phyloP scores from a whole-genome alignment of 2,113 vertebrate species.

The Cyphomyrus plagiostoma region DNA sequence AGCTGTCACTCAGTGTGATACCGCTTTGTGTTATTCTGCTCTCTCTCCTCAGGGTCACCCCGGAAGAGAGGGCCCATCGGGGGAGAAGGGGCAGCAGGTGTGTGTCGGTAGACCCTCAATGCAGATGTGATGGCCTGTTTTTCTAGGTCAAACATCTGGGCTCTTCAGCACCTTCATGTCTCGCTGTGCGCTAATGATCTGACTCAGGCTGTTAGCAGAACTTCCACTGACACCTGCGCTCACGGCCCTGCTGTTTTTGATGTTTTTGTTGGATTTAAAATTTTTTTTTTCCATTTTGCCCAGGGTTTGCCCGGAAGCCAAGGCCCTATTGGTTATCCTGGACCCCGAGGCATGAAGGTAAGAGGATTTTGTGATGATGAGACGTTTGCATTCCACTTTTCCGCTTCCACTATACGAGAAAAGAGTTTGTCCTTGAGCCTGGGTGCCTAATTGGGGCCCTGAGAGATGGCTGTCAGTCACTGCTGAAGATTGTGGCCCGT shows the following conservation, averaged over 20 bases:
- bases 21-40: slow-evolving; percentile 24
- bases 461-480: slow-evolving; percentile 26
- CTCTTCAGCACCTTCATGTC: neutral
- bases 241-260: neutral
- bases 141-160: slow-evolving; percentile 5
- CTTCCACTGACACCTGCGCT: neutral
- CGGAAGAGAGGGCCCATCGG: slow-evolving; percentile 78
- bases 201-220: neutral
- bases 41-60: slow-evolving; percentile 73
- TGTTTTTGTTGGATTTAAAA: neutral
- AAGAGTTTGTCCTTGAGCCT: neutral
- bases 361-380: slow-evolving; percentile 28
- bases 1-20: neutral
- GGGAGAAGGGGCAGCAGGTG: slow-evolving; percentile 84
- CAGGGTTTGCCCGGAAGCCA: slow-evolving; percentile 70
- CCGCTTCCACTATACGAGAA: neutral
- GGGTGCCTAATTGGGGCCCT: slow-evolving; percentile 33
- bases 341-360: slow-evolving; percentile 85
- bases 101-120: slow-evolving; percentile 34
- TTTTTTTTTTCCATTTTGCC: neutral
- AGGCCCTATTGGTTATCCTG: slow-evolving; percentile 79
- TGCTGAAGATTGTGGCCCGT: neutral
- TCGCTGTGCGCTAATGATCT: neutral
- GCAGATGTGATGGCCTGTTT: neutral
- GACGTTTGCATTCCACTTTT: neutral